These are phyloP conservation scores for Caretta caretta DNA, from an alignment of 2,113 vertebrate genomes.

Conservation along the genomic window DNA sequence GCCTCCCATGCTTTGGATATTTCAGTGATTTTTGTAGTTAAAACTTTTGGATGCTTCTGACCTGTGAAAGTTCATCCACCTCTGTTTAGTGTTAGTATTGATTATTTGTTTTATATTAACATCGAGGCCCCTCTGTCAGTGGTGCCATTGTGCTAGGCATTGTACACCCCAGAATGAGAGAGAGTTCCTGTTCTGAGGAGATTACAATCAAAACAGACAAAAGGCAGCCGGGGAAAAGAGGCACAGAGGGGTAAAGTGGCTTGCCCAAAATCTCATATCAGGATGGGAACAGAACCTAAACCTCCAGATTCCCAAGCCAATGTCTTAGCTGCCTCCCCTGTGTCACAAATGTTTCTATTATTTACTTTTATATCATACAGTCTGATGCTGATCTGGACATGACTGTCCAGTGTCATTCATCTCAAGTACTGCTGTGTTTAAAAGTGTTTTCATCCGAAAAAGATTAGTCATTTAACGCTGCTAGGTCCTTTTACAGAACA, in stretches of 20 bases:
- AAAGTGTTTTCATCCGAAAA: not conserved
- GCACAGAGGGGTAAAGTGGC: not conserved
- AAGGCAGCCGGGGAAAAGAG: not conserved
- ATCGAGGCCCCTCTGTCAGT: not conserved
- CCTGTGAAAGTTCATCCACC: fast-evolving
- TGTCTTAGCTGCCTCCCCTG: not conserved
- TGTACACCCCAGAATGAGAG: not conserved
- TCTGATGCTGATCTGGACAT: not conserved
- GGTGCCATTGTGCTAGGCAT: not conserved
- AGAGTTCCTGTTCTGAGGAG: not conserved
- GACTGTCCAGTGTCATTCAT: not conserved
- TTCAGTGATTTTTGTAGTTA: not conserved
- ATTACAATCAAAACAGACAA: not conserved
- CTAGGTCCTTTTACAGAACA: not conserved
- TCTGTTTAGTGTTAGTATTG: not conserved
- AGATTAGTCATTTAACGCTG: not conserved
- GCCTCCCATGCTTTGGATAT: not conserved
- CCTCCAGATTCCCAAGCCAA: too few relatives aligned
- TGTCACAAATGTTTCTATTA: not conserved
- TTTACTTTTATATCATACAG: not conserved
- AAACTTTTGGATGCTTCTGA: not conserved
- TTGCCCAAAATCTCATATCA: not conserved
- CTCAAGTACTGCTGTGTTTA: not conserved
- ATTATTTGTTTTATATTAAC: not conserved
- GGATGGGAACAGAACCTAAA: not conserved